Evolutionary conservation across 2,888 invertebrate genomes (phyloP), one percentile per base, ranked within the genome.

Genomic region (Venusia cambrica): DNA sequence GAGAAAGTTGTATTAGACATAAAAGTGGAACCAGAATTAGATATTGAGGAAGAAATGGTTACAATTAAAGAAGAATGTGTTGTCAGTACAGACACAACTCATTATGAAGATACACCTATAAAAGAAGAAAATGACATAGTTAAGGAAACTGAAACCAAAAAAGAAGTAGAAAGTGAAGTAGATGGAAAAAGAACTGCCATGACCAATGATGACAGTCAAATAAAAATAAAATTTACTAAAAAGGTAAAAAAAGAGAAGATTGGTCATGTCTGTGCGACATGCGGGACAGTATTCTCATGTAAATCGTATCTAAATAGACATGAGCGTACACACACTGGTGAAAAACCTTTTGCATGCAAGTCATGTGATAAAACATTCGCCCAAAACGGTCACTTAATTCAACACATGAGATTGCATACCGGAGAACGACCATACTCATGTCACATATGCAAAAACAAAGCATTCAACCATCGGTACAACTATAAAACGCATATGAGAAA

Each of bases 361-460:
- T 16, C 4, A 5, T 41, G 40, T 18, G 12, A 24, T 4, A 36
- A 27, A 24, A 14, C 9, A 7, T 41, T 31, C 9, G 1, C 24
- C 13, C 35, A 35, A 28, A 31, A 28, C 1, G 7, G 21, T 4
- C 35, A 35, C 28, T 32, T 41, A 24, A 13, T 10, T 5, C 30
- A 31, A 18, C 40, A 41, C 10, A 32, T 36, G 15, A 36, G 32
- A 6, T 5, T 15, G 2, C 40, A 41, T 5, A 36, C 36, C 5
- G 40, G 35, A 5, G 36, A 36, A 9, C 31, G 24, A 10, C 35
- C 36, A 2, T 41, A 19, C 6, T 4, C 9, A 4, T 41, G 41
- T 6, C 8, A 32, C 5, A 9, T 31, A 16, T 41, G 41, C 10
- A 22, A 30, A 26, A 30, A 38, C 9, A 38, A 32, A 15, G 9